Conservation (phyloP, 2,113 vertebrate species). For the Sapayoa aenigma region DNA sequence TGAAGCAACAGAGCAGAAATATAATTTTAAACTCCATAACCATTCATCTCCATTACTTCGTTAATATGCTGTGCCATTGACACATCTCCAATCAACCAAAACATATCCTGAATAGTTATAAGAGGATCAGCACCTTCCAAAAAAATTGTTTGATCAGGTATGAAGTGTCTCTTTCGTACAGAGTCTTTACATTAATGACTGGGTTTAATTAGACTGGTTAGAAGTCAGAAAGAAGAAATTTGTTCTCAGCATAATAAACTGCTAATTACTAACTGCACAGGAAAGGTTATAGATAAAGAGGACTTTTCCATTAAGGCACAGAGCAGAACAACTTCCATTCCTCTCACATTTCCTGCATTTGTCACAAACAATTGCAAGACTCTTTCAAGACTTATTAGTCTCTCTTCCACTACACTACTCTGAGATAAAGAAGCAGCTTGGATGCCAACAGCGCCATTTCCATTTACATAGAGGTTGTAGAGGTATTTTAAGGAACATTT, state of each 20-base stretch:
- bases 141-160: constrained; percentile 55
- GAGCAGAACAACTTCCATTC: not conserved
- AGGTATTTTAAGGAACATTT: not conserved
- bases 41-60: constrained; percentile 5
- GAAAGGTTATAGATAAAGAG: not conserved
- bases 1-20: constrained; percentile 27
- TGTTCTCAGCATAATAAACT: not conserved
- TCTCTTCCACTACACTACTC: not conserved
- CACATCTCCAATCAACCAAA: not conserved
- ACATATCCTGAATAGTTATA: constrained; percentile 11
- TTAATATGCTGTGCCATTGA: constrained; percentile 30
- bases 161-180: not conserved
- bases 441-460: not conserved
- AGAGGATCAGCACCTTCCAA: constrained; percentile 41
- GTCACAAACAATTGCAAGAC: not conserved
- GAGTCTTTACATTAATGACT: constrained; percentile 37
- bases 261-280: constrained; percentile 15
- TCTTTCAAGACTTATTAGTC: not conserved
- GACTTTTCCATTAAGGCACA: not conserved
- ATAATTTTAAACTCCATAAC: not conserved
- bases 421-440: not conserved
- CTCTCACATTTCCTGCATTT: not conserved
- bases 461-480: not conserved
- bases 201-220: constrained; percentile 44
- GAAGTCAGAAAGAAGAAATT: constrained; percentile 34